These are phyloP conservation scores for Garrulus glandarius DNA, from an alignment of 2,797 vertebrate species.

Conservation along the genomic window DNA sequence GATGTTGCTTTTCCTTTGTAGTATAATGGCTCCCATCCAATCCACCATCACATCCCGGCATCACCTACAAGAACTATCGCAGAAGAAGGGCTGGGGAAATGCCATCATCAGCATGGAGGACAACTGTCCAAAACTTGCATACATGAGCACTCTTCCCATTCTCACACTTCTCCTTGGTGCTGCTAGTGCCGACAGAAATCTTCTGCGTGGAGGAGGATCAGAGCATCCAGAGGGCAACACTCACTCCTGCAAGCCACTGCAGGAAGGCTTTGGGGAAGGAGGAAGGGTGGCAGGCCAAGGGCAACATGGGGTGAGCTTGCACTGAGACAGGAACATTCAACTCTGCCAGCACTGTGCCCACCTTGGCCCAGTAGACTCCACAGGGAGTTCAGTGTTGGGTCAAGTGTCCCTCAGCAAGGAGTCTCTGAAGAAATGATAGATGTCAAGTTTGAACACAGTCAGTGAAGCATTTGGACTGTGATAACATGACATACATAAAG, in stretches of 20 bases:
- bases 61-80: not conserved
- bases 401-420: not conserved
- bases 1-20: not conserved
- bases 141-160: fast-evolving
- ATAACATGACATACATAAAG: not conserved
- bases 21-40: not conserved
- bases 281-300: not conserved
- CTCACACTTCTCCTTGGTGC: not conserved
- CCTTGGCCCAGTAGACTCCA: not conserved
- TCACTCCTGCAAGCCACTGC: not conserved
- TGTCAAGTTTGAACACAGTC: not conserved
- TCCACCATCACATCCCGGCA: not conserved
- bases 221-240: not conserved
- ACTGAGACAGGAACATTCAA: fast-evolving
- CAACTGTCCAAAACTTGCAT: not conserved
- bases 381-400: not conserved
- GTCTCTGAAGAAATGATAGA: not conserved
- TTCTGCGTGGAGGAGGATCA: not conserved
- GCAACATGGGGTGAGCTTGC: not conserved
- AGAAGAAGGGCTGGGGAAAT: not conserved
- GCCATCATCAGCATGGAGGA: fast-evolving
- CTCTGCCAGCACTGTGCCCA: not conserved
- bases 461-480: not conserved
- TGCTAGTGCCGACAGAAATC: not conserved
- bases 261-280: not conserved